Conservation (phyloP, 2,888 invertebrate species). For the Crioceris asparagi region DNA sequence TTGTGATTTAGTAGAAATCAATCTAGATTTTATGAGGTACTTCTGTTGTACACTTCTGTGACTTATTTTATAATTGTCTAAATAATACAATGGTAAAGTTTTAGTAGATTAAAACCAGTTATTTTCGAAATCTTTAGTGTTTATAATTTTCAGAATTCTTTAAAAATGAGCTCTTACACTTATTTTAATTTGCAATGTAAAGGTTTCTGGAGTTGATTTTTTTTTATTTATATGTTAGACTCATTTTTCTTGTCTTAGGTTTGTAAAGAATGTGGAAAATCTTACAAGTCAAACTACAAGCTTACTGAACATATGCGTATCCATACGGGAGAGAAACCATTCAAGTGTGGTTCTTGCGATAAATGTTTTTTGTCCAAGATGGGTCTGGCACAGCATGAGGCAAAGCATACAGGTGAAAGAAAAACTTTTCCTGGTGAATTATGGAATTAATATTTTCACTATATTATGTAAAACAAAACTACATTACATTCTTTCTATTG, state of each 20-base stretch:
- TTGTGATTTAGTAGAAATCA: too few species aligned
- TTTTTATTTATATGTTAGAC: not conserved
- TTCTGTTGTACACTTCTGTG: too few species aligned
- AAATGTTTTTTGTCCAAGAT: constrained; percentile 51
- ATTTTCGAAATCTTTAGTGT: too few species aligned
- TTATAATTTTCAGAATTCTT: too few species aligned
- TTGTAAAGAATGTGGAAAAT: constrained; percentile 47
- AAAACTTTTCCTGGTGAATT: not conserved
- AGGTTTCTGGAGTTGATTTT: too few species aligned
- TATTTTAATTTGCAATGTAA: too few species aligned
- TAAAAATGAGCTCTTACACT: too few species aligned
- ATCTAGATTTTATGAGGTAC: too few species aligned
- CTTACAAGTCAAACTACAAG: constrained; percentile 49
- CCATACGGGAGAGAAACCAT: constrained; percentile 50
- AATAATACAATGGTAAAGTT: too few species aligned
- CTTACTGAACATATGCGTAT: constrained; percentile 48
- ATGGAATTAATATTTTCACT: not conserved
- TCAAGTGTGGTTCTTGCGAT: constrained; percentile 45
- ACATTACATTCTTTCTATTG: too few species aligned
- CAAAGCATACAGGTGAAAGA: constrained; percentile 43
- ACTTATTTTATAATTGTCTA: too few species aligned
- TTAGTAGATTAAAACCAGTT: not conserved
- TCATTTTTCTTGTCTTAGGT: constrained; percentile 34
- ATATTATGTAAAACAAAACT: too few species aligned
- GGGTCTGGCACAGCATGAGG: constrained; percentile 49